Percentiles rank a stretch among this genome's conserved stretches.
Evolutionary conservation across 2,888 invertebrate genomes (phyloP).

Genomic region (Ditula angustiorana): DNA sequence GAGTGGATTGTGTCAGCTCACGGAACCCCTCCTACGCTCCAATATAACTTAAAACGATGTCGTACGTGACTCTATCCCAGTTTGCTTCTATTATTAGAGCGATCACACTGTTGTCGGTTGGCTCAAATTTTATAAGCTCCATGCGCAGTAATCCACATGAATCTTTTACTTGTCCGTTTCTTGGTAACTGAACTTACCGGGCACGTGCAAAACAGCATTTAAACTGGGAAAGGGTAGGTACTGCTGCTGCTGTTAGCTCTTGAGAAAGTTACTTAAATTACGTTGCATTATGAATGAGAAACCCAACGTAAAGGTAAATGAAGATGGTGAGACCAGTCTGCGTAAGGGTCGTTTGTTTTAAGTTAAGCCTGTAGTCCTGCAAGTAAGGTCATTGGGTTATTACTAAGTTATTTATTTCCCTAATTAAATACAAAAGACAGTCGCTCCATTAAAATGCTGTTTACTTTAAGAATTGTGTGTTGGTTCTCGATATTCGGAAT

Average conservation of each 20-base stretch:
- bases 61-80: constrained; percentile 43
- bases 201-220: neutral
- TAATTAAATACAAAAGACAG: neutral
- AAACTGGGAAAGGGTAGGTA: no score
- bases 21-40: constrained; percentile 31
- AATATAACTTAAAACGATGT: constrained; percentile 42
- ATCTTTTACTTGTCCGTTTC: neutral
- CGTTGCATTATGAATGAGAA: constrained; percentile 1
- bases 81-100: constrained; percentile 25
- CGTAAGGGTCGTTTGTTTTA: neutral
- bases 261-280: constrained; percentile 2
- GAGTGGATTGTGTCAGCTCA: constrained; percentile 39
- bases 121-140: constrained; percentile 11
- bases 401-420: neutral
- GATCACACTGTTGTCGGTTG: constrained; percentile 6
- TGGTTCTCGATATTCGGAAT: neutral
- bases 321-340: neutral
- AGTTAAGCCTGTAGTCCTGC: neutral
- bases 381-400: neutral
- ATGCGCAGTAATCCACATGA: neutral
- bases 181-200: neutral
- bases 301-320: neutral
- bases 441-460: neutral
- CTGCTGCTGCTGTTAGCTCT: neutral
- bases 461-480: neutral